Evolutionary conservation across 2,888 invertebrate species (phyloP).

Genomic region (Adela reaumurella): DNA sequence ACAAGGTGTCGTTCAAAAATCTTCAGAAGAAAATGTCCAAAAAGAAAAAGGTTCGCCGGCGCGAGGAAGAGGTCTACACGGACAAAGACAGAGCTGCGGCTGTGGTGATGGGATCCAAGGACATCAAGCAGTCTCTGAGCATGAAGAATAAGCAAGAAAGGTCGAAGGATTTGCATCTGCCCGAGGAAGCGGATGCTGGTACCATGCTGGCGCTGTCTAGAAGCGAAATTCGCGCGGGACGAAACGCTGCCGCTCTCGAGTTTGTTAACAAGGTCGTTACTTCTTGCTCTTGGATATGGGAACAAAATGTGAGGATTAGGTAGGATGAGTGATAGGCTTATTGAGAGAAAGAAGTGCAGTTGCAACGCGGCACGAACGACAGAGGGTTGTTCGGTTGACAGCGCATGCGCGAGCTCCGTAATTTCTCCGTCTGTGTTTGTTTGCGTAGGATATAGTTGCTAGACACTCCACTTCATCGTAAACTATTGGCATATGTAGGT

Average conservation of each 20-base stretch:
- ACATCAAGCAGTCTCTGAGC: constrained; percentile 81
- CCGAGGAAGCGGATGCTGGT: constrained; percentile 75
- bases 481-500: too few species aligned
- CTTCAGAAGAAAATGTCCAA: constrained; percentile 30
- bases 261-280: constrained; percentile 87
- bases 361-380: too few species aligned
- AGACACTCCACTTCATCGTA: too few species aligned
- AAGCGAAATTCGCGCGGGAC: constrained; percentile 72
- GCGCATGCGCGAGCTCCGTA: too few species aligned
- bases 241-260: constrained; percentile 66
- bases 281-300: too few species aligned
- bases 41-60: constrained; percentile 34
- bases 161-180: constrained; percentile 66
- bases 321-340: too few species aligned
- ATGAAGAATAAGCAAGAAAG: constrained; percentile 77
- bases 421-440: too few species aligned
- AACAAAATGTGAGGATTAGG: too few species aligned
- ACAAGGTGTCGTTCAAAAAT: constrained; percentile 30
- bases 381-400: too few species aligned
- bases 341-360: too few species aligned
- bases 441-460: too few species aligned
- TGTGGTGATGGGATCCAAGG: constrained; percentile 80
- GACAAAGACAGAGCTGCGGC: constrained; percentile 90
- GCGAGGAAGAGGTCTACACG: constrained; percentile 76
- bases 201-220: constrained; percentile 72